Evolutionary conservation across 2,888 invertebrate genomes (phyloP), one percentile per base, ranked within the genome.

Genomic region (Papilio protenor): DNA sequence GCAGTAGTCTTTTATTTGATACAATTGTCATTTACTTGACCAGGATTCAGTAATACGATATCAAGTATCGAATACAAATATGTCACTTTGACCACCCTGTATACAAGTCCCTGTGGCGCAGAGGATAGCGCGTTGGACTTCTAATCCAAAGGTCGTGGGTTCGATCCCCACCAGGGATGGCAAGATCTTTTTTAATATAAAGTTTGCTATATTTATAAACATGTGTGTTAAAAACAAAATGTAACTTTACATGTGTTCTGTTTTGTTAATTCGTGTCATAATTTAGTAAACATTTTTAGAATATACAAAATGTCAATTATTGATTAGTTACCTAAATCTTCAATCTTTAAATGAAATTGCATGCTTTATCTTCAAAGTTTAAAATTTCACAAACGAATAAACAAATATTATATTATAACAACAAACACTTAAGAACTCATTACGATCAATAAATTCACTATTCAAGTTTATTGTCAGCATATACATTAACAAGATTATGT

Each of bases 41-140:
- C 21, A 57, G 8, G 10, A 57, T 57, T 57, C n/a, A 1, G 10
- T 11, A 21, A 59, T 21, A 10, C n/a, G 0, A 21, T 21, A 27
- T 64, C 21, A 33, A 27, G 10, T 33, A 64, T 64, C 33, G 23
- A 64, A 33, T 33, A 64, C 64, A 2, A 64, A 64, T 52, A 14
- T 49, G 21, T 73, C 18, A 64, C 21, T 52, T 77, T 77, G 12
- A 40, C 1, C 11, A 11, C 0, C 4, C 21, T 21, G 8, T 14
- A 21, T 40, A 52, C 21, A 49, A 21, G 75, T 77, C 77, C 77
- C 77, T 77, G 72, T 77, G 77, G 72, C 72, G 72, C 72, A 76
- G 76, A 75, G 75, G 75, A 75, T 75, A 75, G 75, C 75, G 75
- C 75, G 75, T 75, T 75, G 75, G 75, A 76, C 76, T 76, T 76